Base-by-base conservation (phyloP, 2,888 invertebrate species). In the Nomada fucata region DNA sequence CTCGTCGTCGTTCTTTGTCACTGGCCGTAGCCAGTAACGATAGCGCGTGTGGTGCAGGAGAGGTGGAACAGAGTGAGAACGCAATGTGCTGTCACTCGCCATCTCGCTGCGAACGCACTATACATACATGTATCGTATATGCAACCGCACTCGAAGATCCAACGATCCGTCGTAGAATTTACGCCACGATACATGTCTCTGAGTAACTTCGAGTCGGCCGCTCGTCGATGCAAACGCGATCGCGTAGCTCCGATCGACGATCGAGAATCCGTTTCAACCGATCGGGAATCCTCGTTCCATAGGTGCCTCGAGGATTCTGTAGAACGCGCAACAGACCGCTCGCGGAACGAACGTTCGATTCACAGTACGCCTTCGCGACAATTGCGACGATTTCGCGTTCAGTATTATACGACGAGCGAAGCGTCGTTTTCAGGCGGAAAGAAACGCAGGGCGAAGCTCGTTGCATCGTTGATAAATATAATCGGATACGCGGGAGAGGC, bases 81-180 rank as follows among this genome's bases (percentile, higher is more conserved):
- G n/a, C n/a, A n/a, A n/a, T n/a, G n/a, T n/a, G n/a, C n/a, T n/a
- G n/a, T n/a, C n/a, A n/a, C n/a, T n/a, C n/a, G n/a, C n/a, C n/a
- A n/a, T n/a, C n/a, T n/a, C n/a, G n/a, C n/a, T n/a, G n/a, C n/a
- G n/a, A n/a, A n/a, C n/a, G n/a, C n/a, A n/a, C n/a, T n/a, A n/a
- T 23, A 23, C 23, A 23, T 23, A 26, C 2, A 26, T 26, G 26
- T 26, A 26, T 26, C 29, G 5, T 29, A 29, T 7, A 7, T 36
- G 36, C 5, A 36, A 36, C 36, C 5, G 36, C 7, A 36, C 7
- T 7, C 36, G 1, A 50, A n/a, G 18, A 18, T 7, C 47, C 50
- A 60, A 84, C 81, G 82, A 81, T 80, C 83, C 82, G 82, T 86
- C 83, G 84, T 78, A 59, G 67, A 80, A 85, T 86, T 86, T 81